A percentile compares a stretch with the other conserved stretches of the same genome.
Evolutionary conservation across 2,888 invertebrate genomes (phyloP).

Genomic region (Rotaria sp.): DNA sequence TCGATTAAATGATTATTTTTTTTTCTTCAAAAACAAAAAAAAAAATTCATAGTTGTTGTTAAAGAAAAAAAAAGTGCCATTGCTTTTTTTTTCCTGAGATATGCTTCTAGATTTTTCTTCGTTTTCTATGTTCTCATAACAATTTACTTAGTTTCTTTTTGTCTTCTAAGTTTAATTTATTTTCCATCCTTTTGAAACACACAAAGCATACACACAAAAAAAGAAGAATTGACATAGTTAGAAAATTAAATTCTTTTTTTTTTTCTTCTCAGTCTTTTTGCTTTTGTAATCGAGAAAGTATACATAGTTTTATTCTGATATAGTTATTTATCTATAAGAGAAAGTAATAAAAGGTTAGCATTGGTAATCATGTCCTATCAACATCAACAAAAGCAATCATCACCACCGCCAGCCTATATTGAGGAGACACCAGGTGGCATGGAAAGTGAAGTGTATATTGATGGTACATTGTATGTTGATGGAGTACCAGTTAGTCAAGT

Average conservation of each 20-base stretch:
- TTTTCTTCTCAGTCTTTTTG: background rate
- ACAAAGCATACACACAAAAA: background rate
- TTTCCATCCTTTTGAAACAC: background rate
- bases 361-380: background rate
- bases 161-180: background rate
- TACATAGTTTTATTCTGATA: background rate
- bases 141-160: background rate
- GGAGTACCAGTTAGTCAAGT: background rate
- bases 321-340: background rate
- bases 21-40: background rate
- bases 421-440: constrained; percentile 42
- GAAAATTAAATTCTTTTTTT: background rate
- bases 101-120: background rate
- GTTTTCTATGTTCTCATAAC: background rate
- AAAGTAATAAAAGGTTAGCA: background rate
- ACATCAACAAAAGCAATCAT: background rate
- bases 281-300: background rate
- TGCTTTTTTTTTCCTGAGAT: background rate
- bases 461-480: constrained; percentile 33
- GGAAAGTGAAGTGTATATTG: constrained; percentile 43
- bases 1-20: background rate
- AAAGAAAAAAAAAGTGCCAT: background rate
- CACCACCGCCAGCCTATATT: background rate
- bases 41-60: background rate
- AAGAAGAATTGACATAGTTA: background rate